Conservation (phyloP, 1,140 invertebrate species). For the Amyelois transitella region DNA sequence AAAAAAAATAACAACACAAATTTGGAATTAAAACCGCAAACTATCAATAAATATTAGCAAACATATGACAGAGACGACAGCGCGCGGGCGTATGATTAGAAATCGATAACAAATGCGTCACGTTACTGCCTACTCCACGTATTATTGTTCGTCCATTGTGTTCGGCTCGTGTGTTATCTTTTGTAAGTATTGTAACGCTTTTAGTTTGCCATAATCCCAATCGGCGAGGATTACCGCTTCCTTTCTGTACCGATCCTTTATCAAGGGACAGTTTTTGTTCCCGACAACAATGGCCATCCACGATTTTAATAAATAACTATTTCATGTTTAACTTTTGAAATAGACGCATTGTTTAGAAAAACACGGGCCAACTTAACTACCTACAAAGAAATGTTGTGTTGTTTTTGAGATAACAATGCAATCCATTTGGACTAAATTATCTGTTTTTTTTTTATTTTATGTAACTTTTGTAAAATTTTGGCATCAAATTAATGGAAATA, state of each 20-base stretch:
- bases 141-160: slow-evolving; percentile 58
- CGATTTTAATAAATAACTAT: slow-evolving; percentile 20
- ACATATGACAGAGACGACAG: slow-evolving; percentile 6
- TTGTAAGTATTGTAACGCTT: slow-evolving; percentile 50
- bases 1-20: too few species aligned
- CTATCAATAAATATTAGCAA: not conserved
- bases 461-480: too few species aligned
- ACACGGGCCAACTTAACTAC: not conserved
- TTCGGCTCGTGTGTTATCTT: slow-evolving; percentile 50
- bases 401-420: too few species aligned
- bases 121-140: slow-evolving; percentile 36
- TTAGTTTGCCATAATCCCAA: slow-evolving; percentile 57
- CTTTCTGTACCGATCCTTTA: slow-evolving; percentile 29
- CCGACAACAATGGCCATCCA: not conserved
- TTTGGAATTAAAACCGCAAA: not conserved
- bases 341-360: slow-evolving; percentile 10
- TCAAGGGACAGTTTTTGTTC: slow-evolving; percentile 26
- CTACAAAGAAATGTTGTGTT: too few species aligned
- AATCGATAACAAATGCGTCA: slow-evolving; percentile 65
- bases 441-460: too few species aligned
- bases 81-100: slow-evolving; percentile 58
- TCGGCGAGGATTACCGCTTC: slow-evolving; percentile 53
- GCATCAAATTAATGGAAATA: too few species aligned
- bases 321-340: slow-evolving; percentile 7
- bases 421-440: too few species aligned